phyloP scores from a whole-genome alignment of 64 coral and sea anemone species.

The Porites lutea region DNA sequence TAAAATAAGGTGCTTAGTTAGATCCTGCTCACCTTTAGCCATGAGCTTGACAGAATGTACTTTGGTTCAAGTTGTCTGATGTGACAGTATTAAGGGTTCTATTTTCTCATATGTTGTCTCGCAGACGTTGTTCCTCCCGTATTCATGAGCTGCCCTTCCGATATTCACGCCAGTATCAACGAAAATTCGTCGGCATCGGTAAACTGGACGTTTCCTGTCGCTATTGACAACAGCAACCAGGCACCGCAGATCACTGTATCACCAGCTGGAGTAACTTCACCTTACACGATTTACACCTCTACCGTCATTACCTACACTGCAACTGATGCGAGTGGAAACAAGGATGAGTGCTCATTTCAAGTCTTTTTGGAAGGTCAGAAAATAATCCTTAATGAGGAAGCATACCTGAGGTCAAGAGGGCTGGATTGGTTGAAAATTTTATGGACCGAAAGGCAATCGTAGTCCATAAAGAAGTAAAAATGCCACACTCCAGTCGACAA shows the following conservation, averaged over 20 bases:
- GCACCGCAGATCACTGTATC: neutral
- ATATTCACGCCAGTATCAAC: constrained; percentile 50
- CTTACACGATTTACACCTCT: constrained; percentile 21
- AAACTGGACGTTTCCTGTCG: constrained; percentile 69
- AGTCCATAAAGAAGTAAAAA: too few species aligned
- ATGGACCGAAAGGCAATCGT: too few species aligned
- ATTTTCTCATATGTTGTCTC: neutral
- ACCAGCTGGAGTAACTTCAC: constrained; percentile 46
- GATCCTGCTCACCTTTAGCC: too few species aligned
- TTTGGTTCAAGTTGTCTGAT: too few species aligned
- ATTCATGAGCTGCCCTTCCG: constrained; percentile 64
- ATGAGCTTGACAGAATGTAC: too few species aligned
- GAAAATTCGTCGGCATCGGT: constrained; percentile 36
- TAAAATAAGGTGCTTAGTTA: too few species aligned
- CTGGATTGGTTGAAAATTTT: too few species aligned
- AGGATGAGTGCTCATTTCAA: constrained; percentile 63
- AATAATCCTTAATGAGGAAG: neutral
- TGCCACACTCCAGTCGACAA: too few species aligned
- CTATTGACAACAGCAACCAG: constrained; percentile 50
- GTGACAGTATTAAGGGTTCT: too few species aligned
- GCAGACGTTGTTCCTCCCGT: constrained; percentile 61
- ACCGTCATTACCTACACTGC: constrained; percentile 54
- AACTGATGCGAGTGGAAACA: constrained; percentile 67
- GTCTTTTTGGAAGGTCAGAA: constrained; percentile 61
- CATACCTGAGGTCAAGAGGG: too few species aligned